Base-by-base conservation (phyloP, 1,140 invertebrate genomes). In the Orussus abietinus region DNA sequence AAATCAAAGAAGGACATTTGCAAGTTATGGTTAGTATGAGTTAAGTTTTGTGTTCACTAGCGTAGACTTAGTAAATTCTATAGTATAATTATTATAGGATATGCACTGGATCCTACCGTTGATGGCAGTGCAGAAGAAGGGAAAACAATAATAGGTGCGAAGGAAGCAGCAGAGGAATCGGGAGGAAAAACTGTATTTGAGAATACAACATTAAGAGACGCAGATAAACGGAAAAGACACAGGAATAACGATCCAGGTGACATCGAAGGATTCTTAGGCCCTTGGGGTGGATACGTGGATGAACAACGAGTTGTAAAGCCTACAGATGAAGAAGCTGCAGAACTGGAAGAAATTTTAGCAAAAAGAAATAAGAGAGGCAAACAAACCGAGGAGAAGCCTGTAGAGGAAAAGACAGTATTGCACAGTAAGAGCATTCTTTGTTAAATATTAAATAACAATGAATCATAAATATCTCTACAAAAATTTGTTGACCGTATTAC, bases 281-380 rank as follows among this genome's bases (percentile, higher is more conserved):
- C 96, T 0, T 99, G 97, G 97, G 96, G 91, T 39, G 87, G 88
- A 39, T 99, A 83, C 76, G 78, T 84, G 10, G 92, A 97, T 74
- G 96, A 99, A 75, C 78, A 86, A 57, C 83, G 83, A 42, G 77
- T 96, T 6, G 80, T 88, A 42, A 91, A 88, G 64, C 96, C 96
- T 6, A 83, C 83, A 34, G 90, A 92, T 41, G 94, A 98, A 64
- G 92, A 97, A 59, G 81, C 90, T 42, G 86, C 91, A 14, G 88
- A 90, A 60, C 69, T 99, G 10, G 92, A 98, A 72, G 96, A 97
- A 74, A 88, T 97, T 61, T 70, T 97, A 15, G 88, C 92, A 0
- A 98, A 99, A 66, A 81, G 87, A 58, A 86, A 91, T 55, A 91
- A 90, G 60, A 80, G 84, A 51, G 87, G 86, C 15, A 88, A 88